Conservation (phyloP, 2,888 invertebrate species). For the Hyppa rectilinea region DNA sequence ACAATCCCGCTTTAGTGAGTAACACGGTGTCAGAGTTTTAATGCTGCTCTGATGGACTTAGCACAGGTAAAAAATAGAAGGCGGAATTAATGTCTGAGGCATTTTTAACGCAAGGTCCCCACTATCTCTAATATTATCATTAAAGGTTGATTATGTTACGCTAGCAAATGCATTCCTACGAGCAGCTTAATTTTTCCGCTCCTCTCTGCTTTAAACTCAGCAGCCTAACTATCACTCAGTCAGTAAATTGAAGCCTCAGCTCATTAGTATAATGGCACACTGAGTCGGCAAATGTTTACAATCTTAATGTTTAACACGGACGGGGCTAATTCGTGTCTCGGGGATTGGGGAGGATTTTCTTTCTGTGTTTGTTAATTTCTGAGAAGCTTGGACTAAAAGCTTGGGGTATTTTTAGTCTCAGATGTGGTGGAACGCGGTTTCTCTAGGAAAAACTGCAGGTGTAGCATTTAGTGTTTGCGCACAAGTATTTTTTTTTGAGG, state of each 20-base stretch:
- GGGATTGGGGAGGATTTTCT: slow-evolving; percentile 25
- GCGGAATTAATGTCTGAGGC: too few species aligned
- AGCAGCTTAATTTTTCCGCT: too few species aligned
- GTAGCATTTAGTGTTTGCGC: too few species aligned
- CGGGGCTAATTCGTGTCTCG: slow-evolving; percentile 33
- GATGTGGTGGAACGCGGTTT: slow-evolving; percentile 7
- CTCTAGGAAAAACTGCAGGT: neutral
- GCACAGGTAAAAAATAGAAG: too few species aligned
- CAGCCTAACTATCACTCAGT: slow-evolving; percentile 44
- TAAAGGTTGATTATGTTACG: too few species aligned
- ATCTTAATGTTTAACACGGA: slow-evolving; percentile 49
- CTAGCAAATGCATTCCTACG: neutral
- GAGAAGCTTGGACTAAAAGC: neutral
- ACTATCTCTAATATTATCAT: too few species aligned
- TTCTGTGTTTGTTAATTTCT: slow-evolving; percentile 30
- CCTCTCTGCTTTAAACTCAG: neutral
- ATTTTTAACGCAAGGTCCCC: too few species aligned
- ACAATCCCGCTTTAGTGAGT: too few species aligned
- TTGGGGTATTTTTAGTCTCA: slow-evolving; percentile 12
- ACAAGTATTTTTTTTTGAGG: too few species aligned
- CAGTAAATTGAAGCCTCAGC: slow-evolving; percentile 50
- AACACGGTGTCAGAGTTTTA: too few species aligned
- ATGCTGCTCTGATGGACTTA: too few species aligned
- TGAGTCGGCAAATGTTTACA: slow-evolving; percentile 60
- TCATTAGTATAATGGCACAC: slow-evolving; percentile 58